phyloP scores from a whole-genome alignment of 2,797 vertebrate species.

The Erpetoichthys calabaricus region DNA sequence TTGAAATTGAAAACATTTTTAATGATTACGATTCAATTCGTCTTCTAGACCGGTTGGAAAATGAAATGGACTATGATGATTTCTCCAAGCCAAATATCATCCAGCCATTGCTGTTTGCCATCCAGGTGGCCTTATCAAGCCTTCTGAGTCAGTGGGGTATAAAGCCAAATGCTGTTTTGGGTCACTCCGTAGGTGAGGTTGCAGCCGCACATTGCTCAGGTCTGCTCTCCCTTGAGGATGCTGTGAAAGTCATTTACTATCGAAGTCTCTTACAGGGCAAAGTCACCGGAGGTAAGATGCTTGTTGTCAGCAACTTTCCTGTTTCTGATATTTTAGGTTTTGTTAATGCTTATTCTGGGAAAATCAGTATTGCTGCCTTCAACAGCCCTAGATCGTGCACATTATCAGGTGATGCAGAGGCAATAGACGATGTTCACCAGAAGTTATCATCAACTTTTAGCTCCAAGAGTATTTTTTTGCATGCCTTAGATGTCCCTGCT shows the following conservation, averaged over 20 bases:
- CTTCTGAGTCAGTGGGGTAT: constrained; percentile 66
- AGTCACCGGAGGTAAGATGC: constrained; percentile 64
- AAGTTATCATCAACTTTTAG: constrained; percentile 36
- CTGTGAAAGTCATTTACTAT: constrained; percentile 63
- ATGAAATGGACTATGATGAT: constrained; percentile 31
- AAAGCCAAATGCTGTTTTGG: constrained; percentile 46
- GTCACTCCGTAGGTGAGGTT: constrained; percentile 69
- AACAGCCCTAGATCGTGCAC: constrained; percentile 71
- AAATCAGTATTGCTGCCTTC: constrained; percentile 56
- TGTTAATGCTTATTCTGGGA: constrained; percentile 27
- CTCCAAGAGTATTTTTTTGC: constrained; percentile 55
- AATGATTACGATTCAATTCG: constrained; percentile 31
- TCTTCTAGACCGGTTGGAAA: constrained; percentile 35
- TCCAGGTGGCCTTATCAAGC: constrained; percentile 57
- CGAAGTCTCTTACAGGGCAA: constrained; percentile 58
- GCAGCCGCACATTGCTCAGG: constrained; percentile 70
- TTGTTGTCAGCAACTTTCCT: constrained; percentile 43
- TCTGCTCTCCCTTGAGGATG: constrained; percentile 64
- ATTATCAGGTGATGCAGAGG: constrained; percentile 56
- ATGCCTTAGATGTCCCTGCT: constrained; percentile 48
- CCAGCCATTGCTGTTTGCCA: constrained; percentile 67
- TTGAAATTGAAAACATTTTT: constrained; percentile 54
- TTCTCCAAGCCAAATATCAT: constrained; percentile 43
- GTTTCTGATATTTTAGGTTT: constrained; percentile 23
- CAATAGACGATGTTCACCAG: constrained; percentile 36